phyloP scores from a whole-genome alignment of 23 tunicate genomes.

The Styela plicata region DNA sequence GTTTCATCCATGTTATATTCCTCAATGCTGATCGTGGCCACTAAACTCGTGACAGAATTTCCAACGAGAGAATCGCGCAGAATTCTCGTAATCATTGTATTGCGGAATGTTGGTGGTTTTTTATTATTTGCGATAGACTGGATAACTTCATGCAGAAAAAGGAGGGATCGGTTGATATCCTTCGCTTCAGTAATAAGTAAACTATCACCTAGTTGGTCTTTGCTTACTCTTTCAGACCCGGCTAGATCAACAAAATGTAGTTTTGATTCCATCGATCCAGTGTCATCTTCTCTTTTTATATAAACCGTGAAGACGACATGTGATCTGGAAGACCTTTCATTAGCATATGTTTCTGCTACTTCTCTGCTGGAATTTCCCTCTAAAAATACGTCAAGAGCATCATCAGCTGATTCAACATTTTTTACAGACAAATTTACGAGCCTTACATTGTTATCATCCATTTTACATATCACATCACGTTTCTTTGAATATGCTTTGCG shows the following conservation, averaged over 20 bases:
- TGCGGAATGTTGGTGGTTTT: conserved; percentile 16
- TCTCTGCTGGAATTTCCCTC: conserved; percentile 77
- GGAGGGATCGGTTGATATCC: conserved; percentile 86
- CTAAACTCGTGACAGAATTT: conserved; percentile 75
- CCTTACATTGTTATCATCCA: conserved; percentile 24
- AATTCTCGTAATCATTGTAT: conserved; percentile 29
- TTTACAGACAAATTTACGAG: conserved; percentile 55
- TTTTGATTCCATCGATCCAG: conserved; percentile 41
- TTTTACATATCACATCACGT: conserved; percentile 10
- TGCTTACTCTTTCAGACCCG: conserved; percentile 81
- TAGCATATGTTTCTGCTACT: conserved; percentile 94
- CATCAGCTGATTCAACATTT: conserved; percentile 15
- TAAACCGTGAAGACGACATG: conserved; percentile 92
- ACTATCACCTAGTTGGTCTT: conserved; percentile 31
- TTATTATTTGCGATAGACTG: conserved; percentile 8
- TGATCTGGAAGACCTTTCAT: conserved; percentile 80
- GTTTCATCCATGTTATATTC: conserved; percentile 73
- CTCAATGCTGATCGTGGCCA: conserved; percentile 83
- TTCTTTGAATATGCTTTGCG: background rate
- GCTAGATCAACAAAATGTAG: conserved; percentile 85
- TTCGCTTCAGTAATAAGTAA: conserved; percentile 56
- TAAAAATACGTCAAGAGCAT: conserved; percentile 70
- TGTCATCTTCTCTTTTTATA: conserved; percentile 35
- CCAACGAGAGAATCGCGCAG: conserved; percentile 39
- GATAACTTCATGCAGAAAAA: conserved; percentile 81